These are phyloP conservation scores for Drosophila fuyamai DNA, from an alignment of 1,140 invertebrate species.

Conservation along the genomic window DNA sequence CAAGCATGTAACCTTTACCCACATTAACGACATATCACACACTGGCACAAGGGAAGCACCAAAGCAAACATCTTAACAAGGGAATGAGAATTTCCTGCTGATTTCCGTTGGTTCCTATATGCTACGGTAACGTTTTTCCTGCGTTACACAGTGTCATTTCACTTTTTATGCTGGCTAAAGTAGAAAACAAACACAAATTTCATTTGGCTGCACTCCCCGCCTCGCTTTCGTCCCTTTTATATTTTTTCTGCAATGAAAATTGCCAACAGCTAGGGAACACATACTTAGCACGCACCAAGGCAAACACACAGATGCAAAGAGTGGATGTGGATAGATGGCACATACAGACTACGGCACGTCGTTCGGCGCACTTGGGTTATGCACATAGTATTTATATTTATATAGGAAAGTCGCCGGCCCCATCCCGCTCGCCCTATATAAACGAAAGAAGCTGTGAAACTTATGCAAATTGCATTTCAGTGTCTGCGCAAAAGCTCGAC, in stretches of 20 bases:
- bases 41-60: conserved; percentile 13
- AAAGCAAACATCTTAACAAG: conserved; percentile 37
- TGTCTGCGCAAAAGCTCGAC: conserved; percentile 78
- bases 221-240: conserved; percentile 11
- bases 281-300: conserved; percentile 66
- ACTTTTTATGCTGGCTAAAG: conserved; percentile 53
- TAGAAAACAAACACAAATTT: conserved; percentile 67
- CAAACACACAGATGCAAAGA: conserved; percentile 13
- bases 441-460: conserved; percentile 82
- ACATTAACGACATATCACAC: conserved; percentile 24
- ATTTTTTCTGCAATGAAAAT: conserved; percentile 55
- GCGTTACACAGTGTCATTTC: conserved; percentile 58
- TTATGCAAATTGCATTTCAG: conserved; percentile 83
- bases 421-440: conserved; percentile 54
- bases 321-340: conserved; percentile 21
- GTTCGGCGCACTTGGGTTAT: conserved; percentile 68
- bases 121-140: conserved; percentile 26
- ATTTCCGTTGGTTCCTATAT: conserved; percentile 30
- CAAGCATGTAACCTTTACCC: conserved; percentile 33
- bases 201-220: conserved; percentile 51
- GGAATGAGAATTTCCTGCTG: conserved; percentile 41
- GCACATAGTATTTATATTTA: conserved; percentile 82
- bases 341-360: conserved; percentile 40
- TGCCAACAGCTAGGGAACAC: conserved; percentile 79
- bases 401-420: conserved; percentile 64